Evolutionary conservation across 1,140 invertebrate species (phyloP).

Genomic region (Orussus abietinus): DNA sequence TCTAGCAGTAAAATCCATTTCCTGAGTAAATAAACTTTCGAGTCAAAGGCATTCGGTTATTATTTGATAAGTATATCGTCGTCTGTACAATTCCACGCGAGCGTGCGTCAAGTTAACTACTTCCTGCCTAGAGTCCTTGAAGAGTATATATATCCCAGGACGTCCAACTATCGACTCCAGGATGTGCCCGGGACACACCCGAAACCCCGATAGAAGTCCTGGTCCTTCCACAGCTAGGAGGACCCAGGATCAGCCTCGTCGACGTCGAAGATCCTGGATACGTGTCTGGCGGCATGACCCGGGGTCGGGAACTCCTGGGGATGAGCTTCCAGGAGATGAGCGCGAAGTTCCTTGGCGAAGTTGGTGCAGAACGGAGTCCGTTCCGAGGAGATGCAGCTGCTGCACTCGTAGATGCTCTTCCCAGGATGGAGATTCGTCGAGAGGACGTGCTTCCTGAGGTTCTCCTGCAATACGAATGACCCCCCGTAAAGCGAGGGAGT

Average conservation of each 20-base stretch:
- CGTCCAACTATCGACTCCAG: conserved; percentile 5
- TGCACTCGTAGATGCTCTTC: conserved; percentile 73
- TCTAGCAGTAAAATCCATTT: no score
- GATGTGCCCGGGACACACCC: conserved; percentile 8
- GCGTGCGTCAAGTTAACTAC: conserved; percentile 39
- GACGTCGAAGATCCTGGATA: conserved; percentile 49
- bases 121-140: conserved; percentile 32
- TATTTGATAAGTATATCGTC: no score
- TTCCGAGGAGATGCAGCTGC: conserved; percentile 50
- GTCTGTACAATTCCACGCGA: conserved; percentile 35
- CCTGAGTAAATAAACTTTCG: no score
- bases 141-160: not conserved
- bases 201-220: conserved; percentile 8
- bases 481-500: no score
- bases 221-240: conserved; percentile 16
- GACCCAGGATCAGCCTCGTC: conserved; percentile 31
- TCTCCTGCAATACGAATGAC: conserved; percentile 78
- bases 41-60: no score
- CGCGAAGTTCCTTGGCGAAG: conserved; percentile 63
- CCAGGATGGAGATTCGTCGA: conserved; percentile 75
- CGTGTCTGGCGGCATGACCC: conserved; percentile 44
- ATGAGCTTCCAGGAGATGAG: conserved; percentile 63
- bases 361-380: conserved; percentile 57
- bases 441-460: conserved; percentile 80
- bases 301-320: conserved; percentile 47